Base-by-base conservation (phyloP, 2,113 vertebrate species). In the Calyptomena viridis region DNA sequence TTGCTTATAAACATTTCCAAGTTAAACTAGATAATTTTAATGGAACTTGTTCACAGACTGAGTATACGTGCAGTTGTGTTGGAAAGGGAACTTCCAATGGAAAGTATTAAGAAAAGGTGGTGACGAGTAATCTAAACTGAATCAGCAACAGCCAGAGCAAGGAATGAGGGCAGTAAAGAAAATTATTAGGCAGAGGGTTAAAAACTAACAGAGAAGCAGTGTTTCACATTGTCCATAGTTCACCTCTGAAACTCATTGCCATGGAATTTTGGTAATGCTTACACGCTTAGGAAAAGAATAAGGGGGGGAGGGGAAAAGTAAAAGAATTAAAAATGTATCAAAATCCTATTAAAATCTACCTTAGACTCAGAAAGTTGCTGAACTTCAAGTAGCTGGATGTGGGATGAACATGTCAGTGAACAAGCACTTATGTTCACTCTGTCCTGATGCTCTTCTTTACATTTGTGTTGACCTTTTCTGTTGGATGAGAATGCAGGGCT, bases 221-320 rank as follows among this genome's bases (percentile, higher is more conserved):
- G 25, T 85, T 95, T 78, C 35, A 18, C 2, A 1, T 46, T 71
- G 64, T 23, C 25, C 28, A 6, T 53, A 75, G 63, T 44, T 71
- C 60, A 63, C 25, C 47, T n/a, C 17, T 59, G 52, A 71, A 84
- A 62, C 8, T 69, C 24, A 33, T n/a, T 84, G 60, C 24, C 11
- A 8, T 1, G 2, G 60, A 84, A 56, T 86, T 84, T 69, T 2
- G 0, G 12, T 56, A 42, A 68, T 39, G 16, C 30, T 83, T 40
- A 12, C 0, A 1, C 12, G 12, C 64, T 68, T 28, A 30, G 14
- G 1, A 9, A 10, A 30, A 28, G 46, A 27, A 12, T 5, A 27
- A 11, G 5, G 2, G 2, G 4, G 4, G 6, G 11, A 8, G 10
- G 16, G 14, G 31, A 1, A 3, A 85, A 87, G 73, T 50, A 50